Evolutionary conservation across 2,888 invertebrate genomes (phyloP).

Genomic region (Sinohyriopsis cumingii): DNA sequence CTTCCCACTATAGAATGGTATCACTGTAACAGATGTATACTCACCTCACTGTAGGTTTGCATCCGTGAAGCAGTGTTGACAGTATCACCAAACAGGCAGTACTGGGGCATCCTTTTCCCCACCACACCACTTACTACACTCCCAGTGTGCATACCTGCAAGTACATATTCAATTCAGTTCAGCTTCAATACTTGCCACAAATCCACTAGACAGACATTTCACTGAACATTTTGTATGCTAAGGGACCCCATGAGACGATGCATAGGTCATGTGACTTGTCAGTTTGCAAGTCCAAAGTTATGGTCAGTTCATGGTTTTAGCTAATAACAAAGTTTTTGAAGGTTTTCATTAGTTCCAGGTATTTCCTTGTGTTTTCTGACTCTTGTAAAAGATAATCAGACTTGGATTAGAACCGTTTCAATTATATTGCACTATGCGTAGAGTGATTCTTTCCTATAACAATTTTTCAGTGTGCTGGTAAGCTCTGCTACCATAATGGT

Average conservation of each 20-base stretch:
- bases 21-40: conserved; percentile 12
- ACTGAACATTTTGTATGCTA: background rate
- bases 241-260: background rate
- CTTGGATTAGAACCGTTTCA: too few relatives aligned
- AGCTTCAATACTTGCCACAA: background rate
- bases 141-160: conserved; percentile 82
- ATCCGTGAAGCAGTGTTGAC: conserved; percentile 93
- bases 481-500: too few relatives aligned
- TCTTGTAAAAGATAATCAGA: too few relatives aligned
- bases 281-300: too few relatives aligned
- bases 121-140: conserved; percentile 91
- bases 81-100: conserved; percentile 92
- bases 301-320: too few relatives aligned
- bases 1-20: background rate
- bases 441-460: too few relatives aligned
- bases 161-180: background rate
- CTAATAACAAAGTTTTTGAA: too few relatives aligned
- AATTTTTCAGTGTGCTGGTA: too few relatives aligned
- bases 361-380: too few relatives aligned
- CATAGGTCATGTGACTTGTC: too few relatives aligned
- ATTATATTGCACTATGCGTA: too few relatives aligned
- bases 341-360: too few relatives aligned
- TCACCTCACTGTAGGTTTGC: conserved; percentile 81
- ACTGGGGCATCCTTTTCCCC: conserved; percentile 87
- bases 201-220: background rate